A percentile compares a stretch with the other conserved stretches of the same genome.
These are phyloP conservation scores for Cremastinae sp. DNA, from an alignment of 2,888 invertebrate genomes.

Conservation along the genomic window DNA sequence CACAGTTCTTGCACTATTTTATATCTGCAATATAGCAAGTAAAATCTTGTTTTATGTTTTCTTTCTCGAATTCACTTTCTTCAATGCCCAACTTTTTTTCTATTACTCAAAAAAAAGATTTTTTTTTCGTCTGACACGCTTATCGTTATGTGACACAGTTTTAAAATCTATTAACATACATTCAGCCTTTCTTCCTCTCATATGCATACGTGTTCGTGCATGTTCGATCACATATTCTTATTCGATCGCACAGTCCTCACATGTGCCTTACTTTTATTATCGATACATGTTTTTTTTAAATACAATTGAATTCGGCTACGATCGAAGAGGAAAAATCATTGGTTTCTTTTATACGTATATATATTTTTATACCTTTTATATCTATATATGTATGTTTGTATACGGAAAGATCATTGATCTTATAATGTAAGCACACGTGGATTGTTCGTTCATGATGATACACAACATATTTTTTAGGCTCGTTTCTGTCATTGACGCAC, in stretches of 20 bases:
- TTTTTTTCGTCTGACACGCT: not conserved
- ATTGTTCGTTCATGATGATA: too few species aligned
- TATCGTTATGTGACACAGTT: constrained; percentile 5
- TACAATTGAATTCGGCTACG: not conserved
- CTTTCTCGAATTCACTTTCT: constrained; percentile 3
- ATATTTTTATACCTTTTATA: too few species aligned
- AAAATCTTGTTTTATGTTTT: not conserved
- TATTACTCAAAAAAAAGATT: not conserved
- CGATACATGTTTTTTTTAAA: not conserved
- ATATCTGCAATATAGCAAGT: not conserved
- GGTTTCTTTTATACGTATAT: constrained; percentile 6
- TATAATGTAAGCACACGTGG: constrained; percentile 21
- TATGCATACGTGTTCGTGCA: too few species aligned
- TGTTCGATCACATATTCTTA: too few species aligned
- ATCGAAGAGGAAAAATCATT: constrained; percentile 1
- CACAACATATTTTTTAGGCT: not conserved
- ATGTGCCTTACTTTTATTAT: not conserved
- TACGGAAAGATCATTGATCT: constrained; percentile 18
- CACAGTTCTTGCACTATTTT: too few species aligned
- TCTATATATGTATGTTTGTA: too few species aligned
- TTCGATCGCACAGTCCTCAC: too few species aligned
- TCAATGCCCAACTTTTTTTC: constrained; percentile 1
- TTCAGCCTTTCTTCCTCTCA: constrained; percentile 5
- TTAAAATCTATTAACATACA: not conserved
- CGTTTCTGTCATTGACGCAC: not conserved